Evolutionary conservation across 2,888 invertebrate species (phyloP), one percentile per base, ranked within the genome.

Genomic region (Acanthosepion esculentum): DNA sequence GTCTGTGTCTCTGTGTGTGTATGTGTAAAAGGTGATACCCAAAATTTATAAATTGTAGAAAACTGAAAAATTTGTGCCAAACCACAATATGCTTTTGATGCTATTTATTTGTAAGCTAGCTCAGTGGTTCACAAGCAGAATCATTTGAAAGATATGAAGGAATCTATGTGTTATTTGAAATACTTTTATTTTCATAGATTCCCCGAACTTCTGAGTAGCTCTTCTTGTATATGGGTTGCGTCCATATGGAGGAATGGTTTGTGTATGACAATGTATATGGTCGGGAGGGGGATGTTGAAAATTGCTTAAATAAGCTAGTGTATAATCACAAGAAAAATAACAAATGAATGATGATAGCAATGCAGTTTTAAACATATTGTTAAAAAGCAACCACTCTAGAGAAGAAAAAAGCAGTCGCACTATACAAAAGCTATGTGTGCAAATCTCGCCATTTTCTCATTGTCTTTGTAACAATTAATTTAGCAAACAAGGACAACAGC

Each of bases 341-440:
- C 78, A 78, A 78, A 78, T 78, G 12, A 78, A 78, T 78, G 78
- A 78, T 78, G 78, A 78, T 78, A 33, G n/a, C 78, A n/a, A 78
- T 78, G 78, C 78, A 78, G 78, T 78, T 78, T 78, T 78, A 78
- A 78, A n/a, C 78, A 78, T 78, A 78, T 78, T 78, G 78, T 78
- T 78, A 78, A 78, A 78, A 78, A 78, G 78, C n/a, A n/a, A 78
- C n/a, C 78, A 12, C n/a, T 12, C 10, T n/a, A n/a, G 10, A 1
- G 15, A 78, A 78, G 23, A n/a, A 78, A 12, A 78, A 78, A 10
- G 33, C 78, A 78, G 4, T 78, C 78, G 15, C 12, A n/a, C 10
- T 78, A 10, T 78, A 78, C 78, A 78, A 78, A 78, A 78, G n/a
- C 78, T 78, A 78, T 78, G 78, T 78, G 78, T 78, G 78, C 78